These are phyloP conservation scores for Alca torda DNA, from an alignment of 2,797 vertebrate species.

Conservation along the genomic window DNA sequence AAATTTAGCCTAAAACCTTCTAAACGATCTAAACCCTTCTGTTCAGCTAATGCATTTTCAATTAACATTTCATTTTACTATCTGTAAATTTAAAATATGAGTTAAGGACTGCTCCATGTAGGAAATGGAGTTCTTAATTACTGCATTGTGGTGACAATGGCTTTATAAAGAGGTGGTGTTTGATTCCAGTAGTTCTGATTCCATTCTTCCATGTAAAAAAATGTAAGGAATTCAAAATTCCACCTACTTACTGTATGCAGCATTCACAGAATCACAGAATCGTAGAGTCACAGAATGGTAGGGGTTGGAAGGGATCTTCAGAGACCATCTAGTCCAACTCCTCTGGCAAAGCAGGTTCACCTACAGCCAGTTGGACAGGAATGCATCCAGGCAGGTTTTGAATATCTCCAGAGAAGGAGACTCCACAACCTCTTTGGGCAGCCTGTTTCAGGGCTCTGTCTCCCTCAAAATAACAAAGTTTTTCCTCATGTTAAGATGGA, in stretches of 20 bases:
- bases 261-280: not conserved
- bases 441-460: not conserved
- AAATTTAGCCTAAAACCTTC: conserved; percentile 13
- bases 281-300: not conserved
- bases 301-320: not conserved
- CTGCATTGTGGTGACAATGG: not conserved
- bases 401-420: not conserved
- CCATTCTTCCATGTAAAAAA: not conserved
- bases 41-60: not conserved
- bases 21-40: not conserved
- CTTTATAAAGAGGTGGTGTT: not conserved
- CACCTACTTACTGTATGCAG: not conserved
- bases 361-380: not conserved
- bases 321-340: not conserved
- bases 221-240: not conserved
- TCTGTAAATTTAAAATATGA: not conserved
- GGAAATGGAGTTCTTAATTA: not conserved
- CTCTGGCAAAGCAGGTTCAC: not conserved
- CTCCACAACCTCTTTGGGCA: not conserved
- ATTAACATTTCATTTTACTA: conserved; percentile 14
- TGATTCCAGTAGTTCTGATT: not conserved
- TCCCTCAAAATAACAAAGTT: not conserved
- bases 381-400: not conserved
- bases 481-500: not conserved
- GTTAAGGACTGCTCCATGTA: not conserved